Percentiles rank a stretch among this genome's conserved stretches.
These are phyloP conservation scores for Coenobita brevimanus DNA, from an alignment of 1,140 invertebrate genomes.

Conservation along the genomic window DNA sequence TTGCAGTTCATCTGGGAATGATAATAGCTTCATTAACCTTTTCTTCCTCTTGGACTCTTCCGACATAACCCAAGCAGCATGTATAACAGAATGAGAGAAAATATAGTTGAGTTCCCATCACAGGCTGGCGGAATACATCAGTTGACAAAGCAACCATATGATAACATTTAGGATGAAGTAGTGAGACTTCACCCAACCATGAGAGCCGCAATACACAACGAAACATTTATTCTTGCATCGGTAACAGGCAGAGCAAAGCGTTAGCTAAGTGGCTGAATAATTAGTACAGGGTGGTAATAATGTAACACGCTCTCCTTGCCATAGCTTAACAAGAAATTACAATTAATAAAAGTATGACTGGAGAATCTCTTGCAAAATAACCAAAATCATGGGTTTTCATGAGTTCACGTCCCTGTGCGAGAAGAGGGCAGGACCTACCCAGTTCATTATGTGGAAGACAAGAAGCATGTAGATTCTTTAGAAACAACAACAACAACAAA, in stretches of 20 bases:
- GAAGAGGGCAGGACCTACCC: neutral
- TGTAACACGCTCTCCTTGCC: slow-evolving; percentile 28
- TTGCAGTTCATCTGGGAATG: slow-evolving; percentile 30
- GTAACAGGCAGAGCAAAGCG: slow-evolving; percentile 7
- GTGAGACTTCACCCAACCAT: neutral
- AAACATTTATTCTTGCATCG: slow-evolving; percentile 31
- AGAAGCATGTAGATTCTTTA: neutral
- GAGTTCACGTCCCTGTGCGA: neutral
- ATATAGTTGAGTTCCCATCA: slow-evolving; percentile 14
- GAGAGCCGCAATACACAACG: neutral
- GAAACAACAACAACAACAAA: neutral
- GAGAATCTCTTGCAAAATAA: neutral
- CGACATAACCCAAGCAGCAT: slow-evolving; percentile 37
- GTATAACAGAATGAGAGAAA: neutral
- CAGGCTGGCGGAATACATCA: slow-evolving; percentile 23
- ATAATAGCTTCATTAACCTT: neutral
- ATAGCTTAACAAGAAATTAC: neutral
- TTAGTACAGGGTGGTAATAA: neutral
- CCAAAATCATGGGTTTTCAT: neutral
- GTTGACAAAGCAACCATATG: neutral
- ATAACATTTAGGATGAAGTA: no score
- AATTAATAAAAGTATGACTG: neutral
- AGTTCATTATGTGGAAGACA: neutral
- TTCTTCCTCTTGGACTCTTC: neutral
- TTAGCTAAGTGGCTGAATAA: neutral